Conservation (phyloP, 1,140 invertebrate genomes). For the Nomia melanderi region DNA sequence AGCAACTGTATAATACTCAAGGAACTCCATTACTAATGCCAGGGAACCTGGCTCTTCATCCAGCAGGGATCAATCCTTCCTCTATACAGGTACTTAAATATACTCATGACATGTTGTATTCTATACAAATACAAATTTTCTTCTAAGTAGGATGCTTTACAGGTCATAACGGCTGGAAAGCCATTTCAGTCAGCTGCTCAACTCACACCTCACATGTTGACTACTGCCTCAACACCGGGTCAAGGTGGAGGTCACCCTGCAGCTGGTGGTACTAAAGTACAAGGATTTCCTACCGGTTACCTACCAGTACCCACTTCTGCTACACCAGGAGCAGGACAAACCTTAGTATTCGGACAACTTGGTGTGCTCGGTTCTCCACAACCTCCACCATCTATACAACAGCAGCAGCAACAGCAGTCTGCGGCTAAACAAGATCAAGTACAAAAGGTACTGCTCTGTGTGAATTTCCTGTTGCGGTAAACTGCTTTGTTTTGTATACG, state of each 20-base stretch:
- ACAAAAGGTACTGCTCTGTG: conserved; percentile 72
- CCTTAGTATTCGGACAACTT: conserved; percentile 90
- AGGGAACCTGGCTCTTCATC: conserved; percentile 88
- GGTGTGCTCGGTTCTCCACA: conserved; percentile 88
- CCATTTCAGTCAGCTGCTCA: conserved; percentile 89
- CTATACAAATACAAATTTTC: conserved; percentile 8
- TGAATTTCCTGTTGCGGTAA: not conserved
- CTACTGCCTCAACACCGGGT: conserved; percentile 83
- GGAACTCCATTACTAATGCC: conserved; percentile 89
- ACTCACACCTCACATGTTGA: conserved; percentile 89
- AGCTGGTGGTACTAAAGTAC: conserved; percentile 83
- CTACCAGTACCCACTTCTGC: conserved; percentile 89
- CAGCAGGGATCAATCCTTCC: conserved; percentile 88
- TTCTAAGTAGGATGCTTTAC: conserved; percentile 49
- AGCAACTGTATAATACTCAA: conserved; percentile 90
- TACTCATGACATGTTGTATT: not conserved
- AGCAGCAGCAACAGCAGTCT: conserved; percentile 77
- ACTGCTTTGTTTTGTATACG: not conserved
- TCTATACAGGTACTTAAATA: conserved; percentile 85
- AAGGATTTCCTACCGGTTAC: conserved; percentile 81
- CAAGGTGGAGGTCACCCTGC: conserved; percentile 86
- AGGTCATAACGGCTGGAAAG: conserved; percentile 90
- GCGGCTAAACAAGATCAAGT: conserved; percentile 77
- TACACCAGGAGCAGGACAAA: conserved; percentile 88
- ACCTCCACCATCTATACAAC: conserved; percentile 76